These are phyloP conservation scores for Phortica magna DNA, from an alignment of 2,888 invertebrate species.

Conservation along the genomic window DNA sequence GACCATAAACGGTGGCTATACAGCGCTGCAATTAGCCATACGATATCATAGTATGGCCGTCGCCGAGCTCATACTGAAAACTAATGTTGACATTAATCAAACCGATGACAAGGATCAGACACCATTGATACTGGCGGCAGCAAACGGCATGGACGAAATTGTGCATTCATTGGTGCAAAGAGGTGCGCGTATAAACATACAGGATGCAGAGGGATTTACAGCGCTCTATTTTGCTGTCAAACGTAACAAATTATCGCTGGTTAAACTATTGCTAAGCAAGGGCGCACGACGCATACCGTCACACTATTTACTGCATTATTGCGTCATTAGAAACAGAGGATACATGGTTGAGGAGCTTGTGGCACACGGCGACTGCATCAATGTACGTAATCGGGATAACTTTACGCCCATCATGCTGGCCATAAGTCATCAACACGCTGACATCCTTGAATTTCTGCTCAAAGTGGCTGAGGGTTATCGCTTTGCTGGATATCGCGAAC, in stretches of 20 bases:
- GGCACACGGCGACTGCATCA: slow-evolving; percentile 70
- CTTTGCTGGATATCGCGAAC: slow-evolving; percentile 49
- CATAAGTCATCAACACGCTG: slow-evolving; percentile 82
- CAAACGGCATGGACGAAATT: slow-evolving; percentile 74
- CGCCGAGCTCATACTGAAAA: slow-evolving; percentile 80
- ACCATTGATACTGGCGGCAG: slow-evolving; percentile 78
- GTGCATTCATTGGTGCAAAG: slow-evolving; percentile 80
- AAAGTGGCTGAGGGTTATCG: slow-evolving; percentile 65
- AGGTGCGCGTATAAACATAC: slow-evolving; percentile 83
- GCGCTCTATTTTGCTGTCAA: slow-evolving; percentile 73
- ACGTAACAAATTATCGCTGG: slow-evolving; percentile 65
- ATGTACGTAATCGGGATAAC: slow-evolving; percentile 77
- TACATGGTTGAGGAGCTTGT: slow-evolving; percentile 72
- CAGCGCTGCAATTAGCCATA: slow-evolving; percentile 83
- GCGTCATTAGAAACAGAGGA: slow-evolving; percentile 82
- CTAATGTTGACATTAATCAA: slow-evolving; percentile 81
- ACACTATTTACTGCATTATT: slow-evolving; percentile 84
- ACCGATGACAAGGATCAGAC: slow-evolving; percentile 82
- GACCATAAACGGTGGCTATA: slow-evolving; percentile 81
- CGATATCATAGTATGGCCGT: slow-evolving; percentile 80
- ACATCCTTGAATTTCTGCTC: slow-evolving; percentile 81
- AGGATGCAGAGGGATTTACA: slow-evolving; percentile 81
- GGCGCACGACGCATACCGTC: slow-evolving; percentile 86
- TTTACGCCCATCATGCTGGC: slow-evolving; percentile 86
- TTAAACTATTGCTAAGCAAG: slow-evolving; percentile 79